Evolutionary conservation across 2,888 invertebrate species (phyloP).

Genomic region (Steromphala cineraria): DNA sequence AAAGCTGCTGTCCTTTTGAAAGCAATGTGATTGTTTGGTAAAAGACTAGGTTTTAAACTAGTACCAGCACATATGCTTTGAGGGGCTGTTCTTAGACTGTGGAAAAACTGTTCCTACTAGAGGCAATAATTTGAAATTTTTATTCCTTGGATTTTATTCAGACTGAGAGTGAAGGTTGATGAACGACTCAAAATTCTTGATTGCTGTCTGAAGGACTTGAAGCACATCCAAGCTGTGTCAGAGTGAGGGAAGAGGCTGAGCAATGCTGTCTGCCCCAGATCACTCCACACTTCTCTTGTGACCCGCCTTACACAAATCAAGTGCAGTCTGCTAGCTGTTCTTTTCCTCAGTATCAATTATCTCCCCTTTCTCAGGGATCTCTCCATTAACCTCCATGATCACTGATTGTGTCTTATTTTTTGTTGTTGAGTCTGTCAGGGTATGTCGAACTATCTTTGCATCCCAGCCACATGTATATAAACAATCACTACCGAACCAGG

Average conservation of each 20-base stretch:
- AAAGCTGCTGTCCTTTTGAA: no score
- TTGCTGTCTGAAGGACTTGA: no score
- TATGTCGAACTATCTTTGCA: slow-evolving; percentile 44
- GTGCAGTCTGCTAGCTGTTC: background rate
- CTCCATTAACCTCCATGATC: slow-evolving; percentile 32
- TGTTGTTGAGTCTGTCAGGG: background rate
- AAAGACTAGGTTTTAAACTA: no score
- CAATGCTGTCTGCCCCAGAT: background rate
- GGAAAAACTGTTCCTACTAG: no score
- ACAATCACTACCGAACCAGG: slow-evolving; percentile 77
- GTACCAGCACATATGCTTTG: no score
- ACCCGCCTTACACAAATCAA: background rate
- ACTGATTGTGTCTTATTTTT: background rate
- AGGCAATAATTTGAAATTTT: no score
- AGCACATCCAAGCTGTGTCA: no score
- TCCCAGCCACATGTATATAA: slow-evolving; percentile 81
- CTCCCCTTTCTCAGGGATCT: slow-evolving; percentile 5
- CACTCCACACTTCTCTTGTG: background rate
- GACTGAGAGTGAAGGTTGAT: no score
- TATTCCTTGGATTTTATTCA: no score
- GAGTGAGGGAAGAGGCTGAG: background rate
- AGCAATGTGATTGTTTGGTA: no score
- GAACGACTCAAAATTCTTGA: no score
- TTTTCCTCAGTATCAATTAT: background rate
- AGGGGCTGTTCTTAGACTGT: no score